Base-by-base conservation (phyloP, 2,888 invertebrate genomes). In the Leptinotarsa peninsularis region DNA sequence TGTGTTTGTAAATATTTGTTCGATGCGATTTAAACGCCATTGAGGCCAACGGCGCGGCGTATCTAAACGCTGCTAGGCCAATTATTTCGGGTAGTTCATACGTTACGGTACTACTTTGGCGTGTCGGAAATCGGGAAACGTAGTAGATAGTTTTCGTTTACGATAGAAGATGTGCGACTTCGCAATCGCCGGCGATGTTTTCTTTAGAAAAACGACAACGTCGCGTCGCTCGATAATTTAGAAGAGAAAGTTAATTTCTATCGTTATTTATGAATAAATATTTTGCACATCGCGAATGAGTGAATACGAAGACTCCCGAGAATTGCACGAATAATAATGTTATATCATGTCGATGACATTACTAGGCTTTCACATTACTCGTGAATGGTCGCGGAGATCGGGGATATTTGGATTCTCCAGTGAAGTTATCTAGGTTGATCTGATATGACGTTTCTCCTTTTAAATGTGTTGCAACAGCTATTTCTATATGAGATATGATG, bases 61-160 rank as follows among this genome's bases (percentile, higher is more conserved):
- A 27, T 50, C 60, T 68, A 68, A 70, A 69, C 70, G 18, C 58
- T 71, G 67, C 67, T 56, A 63, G 33, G 52, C 56, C 72, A 75
- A 75, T 75, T 75, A 75, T 75, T 75, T 75, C 72, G 71, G 60
- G 72, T 50, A 75, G 75, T 66, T 69, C 73, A 68, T 56, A 63
- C 52, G 52, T 7, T 68, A 68, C 50, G 27, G 52, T 52, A 49
- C 23, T 21, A 49, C 43, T 27, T 33, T 43, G 56, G 18, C 71
- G 43, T 75, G 21, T 56, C 67, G 71, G 71, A 71, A 75, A 74
- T 71, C 58, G 74, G 21, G 49, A 71, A 58, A 67, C 49, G 74
- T 69, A 66, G 52, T 73, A 63, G 49, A 63, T 33, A 33, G 27
- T 63, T 33, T 63, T 33, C 33, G 43, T 63, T 56, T 17, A 18